Base-by-base conservation (phyloP, 1,140 invertebrate species). In the Trichonephila inaurata region DNA sequence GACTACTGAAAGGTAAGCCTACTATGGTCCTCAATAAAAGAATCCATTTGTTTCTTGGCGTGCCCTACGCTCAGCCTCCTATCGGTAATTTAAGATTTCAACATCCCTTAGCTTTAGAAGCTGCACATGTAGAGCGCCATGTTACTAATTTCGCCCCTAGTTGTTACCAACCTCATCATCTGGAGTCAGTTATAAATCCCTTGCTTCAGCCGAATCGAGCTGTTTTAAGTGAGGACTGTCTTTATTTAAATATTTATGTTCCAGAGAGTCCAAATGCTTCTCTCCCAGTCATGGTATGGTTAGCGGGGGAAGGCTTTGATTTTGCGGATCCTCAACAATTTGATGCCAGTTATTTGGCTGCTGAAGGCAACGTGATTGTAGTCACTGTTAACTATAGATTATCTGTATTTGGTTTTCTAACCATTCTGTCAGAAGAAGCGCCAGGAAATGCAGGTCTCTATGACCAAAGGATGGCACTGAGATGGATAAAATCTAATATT, bases 371-470 rank as follows among this genome's bases (percentile, higher is more conserved):
- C 16, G 95, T 95, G 1, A 95, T 96, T 90, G 95, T 96, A 16
- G 95, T 96, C 4, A 95, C 95, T 16, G 94, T 96, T 21, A 95
- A 96, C 77, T 96, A 96, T 94, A 94, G 96, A 33, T 93, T 96
- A 21, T 95, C 95, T 92, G 94, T 95, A 97, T 97, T 99, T 94
- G 98, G 99, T n/a, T 99, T 99, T 96, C 97, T 99, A 95, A 97
- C 97, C 40, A 97, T 98, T 14, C 16, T 40, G 18, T 88, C 77
- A 94, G 97, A 97, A 8, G 97, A 98, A 95, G 97, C 98, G 1
- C 97, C 98, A 0, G 99, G 98, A 19, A 99, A 99, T 96, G 98
- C 97, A 95, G 99, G 98, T 0, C 96, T 99, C 94, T 97, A 98
- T 96, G 98, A 99, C 95, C 98, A 99, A 96, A 97, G 98, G 64